Evolutionary conservation across 2,113 vertebrate species (phyloP), one percentile per base, ranked within the genome.

Genomic region (Calypte anna): DNA sequence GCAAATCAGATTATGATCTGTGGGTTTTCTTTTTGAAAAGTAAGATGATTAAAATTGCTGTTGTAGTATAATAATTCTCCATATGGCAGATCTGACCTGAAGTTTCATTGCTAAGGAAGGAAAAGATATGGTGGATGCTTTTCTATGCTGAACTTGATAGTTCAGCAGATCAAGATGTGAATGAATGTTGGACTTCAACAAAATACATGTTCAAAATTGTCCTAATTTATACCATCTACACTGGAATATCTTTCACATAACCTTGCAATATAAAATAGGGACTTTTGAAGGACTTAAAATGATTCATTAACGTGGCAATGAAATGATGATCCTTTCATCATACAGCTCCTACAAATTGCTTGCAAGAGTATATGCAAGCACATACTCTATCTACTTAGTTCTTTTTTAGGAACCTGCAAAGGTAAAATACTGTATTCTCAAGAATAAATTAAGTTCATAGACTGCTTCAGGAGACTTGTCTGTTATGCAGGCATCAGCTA

Each of bases 1-100:
- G 36, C 61, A 78, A 88, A 91, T 87, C 31, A 79, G 78, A 68
- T 91, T 72, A 81, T 82, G 77, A 85, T 82, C 72, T 80, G 55
- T 92, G 57, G 48, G 9, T 48, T 91, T 90, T 82, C 43, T 76
- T 86, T 91, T 77, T 91, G 73, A 83, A 67, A 70, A 36, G 30
- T 10, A 66, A 86, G 33, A 46, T 88, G 40, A 83, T 66, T 63
- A 69, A 80, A 82, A 62, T 61, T 12, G 73, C 55, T 73, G 3
- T 66, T 90, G 30, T 74, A 82, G 48, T 74, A 30, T 74, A 74
- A 63, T 83, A 78, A 83, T 80, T 72, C 22, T 70, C 27, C 46
- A 31, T 48, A 8, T 62, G 38, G 43, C 30, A 74, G 22, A 66
- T 50, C 59, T 55, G 86, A 54, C 25, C 44, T 36, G 40, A 76